Conservation (phyloP, 2,797 vertebrate species). For the Paguma larvata region DNA sequence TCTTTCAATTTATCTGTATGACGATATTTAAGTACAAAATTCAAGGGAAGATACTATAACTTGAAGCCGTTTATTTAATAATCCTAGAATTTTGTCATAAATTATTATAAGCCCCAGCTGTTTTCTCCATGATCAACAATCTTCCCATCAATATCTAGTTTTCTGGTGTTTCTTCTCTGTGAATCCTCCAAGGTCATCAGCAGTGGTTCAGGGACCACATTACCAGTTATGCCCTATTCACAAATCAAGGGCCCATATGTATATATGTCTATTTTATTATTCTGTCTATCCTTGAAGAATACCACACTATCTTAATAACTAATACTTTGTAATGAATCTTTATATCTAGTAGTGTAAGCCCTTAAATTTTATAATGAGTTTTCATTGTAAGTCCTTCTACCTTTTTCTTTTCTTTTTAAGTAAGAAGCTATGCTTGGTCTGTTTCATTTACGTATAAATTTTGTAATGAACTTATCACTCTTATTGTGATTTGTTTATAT, state of each 20-base stretch:
- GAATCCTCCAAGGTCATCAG: neutral
- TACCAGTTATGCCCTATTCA: neutral
- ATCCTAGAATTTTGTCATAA: neutral
- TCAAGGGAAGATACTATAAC: neutral
- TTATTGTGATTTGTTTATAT: neutral
- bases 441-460: constrained; percentile 1
- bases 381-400: neutral
- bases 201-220: neutral
- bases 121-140: neutral
- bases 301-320: neutral
- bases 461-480: neutral
- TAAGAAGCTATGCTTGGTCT: neutral
- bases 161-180: neutral
- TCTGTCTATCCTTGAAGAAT: neutral
- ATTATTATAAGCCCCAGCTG: neutral
- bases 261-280: neutral
- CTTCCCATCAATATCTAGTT: neutral
- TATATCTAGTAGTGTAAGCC: neutral
- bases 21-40: neutral
- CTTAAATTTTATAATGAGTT: neutral
- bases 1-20: neutral
- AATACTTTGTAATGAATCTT: neutral
- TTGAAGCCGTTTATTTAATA: neutral
- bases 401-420: neutral
- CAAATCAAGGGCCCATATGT: neutral